These are phyloP conservation scores for Gavia stellata DNA, from an alignment of 2,113 vertebrate genomes.

Conservation along the genomic window DNA sequence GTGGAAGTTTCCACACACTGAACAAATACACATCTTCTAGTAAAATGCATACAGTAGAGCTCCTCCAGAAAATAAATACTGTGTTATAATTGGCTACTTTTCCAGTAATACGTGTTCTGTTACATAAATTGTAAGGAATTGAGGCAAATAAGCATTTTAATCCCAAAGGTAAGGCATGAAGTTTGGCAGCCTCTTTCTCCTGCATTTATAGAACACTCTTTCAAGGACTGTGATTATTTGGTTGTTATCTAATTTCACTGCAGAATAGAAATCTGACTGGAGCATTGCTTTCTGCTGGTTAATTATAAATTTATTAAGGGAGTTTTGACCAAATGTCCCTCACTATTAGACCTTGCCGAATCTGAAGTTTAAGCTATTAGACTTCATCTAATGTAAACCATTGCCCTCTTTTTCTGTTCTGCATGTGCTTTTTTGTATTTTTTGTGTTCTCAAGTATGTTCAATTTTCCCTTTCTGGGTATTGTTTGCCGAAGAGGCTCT, in stretches of 20 bases:
- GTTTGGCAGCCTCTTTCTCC: not conserved
- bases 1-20: not conserved
- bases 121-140: not conserved
- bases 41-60: not conserved
- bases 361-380: constrained; percentile 6
- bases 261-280: not conserved
- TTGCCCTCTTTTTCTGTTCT: not conserved
- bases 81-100: not conserved
- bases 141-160: constrained; percentile 8
- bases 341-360: not conserved
- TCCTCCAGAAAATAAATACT: not conserved
- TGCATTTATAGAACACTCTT: not conserved
- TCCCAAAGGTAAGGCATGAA: not conserved
- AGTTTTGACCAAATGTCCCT: not conserved
- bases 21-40: not conserved
- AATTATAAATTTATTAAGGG: constrained; percentile 37
- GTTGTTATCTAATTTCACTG: not conserved
- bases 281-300: constrained; percentile 8
- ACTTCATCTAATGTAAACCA: not conserved
- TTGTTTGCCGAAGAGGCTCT: constrained; percentile 13
- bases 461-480: not conserved
- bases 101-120: not conserved
- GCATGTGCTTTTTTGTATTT: not conserved
- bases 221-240: constrained; percentile 10
- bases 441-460: not conserved